Evolutionary conservation across 2,113 vertebrate genomes (phyloP).

Genomic region (Oxygymnocypris stewartii): DNA sequence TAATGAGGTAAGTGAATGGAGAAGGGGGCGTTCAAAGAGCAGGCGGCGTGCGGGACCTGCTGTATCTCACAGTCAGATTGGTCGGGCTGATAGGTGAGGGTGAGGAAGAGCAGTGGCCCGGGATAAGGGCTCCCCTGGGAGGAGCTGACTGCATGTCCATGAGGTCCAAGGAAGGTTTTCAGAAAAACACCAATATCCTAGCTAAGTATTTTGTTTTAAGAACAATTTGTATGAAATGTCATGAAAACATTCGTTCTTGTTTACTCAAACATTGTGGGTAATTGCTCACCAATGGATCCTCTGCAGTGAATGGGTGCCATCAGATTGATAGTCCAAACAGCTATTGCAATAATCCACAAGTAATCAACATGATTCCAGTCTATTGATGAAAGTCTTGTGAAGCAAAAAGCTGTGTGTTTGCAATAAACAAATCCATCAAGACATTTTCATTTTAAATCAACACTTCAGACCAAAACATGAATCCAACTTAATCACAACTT

Average conservation of each 20-base stretch:
- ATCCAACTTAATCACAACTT: neutral
- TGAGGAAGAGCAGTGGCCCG: slow-evolving; percentile 80
- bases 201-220: neutral
- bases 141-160: slow-evolving; percentile 20
- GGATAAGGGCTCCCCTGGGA: slow-evolving; percentile 73
- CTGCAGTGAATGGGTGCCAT: neutral
- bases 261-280: neutral
- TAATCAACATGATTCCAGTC: neutral
- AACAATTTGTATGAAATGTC: neutral
- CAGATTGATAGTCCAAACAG: neutral
- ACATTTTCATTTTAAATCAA: neutral
- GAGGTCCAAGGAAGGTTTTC: neutral
- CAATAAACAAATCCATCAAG: too few relatives aligned
- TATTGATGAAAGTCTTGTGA: neutral
- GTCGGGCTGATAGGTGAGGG: slow-evolving; percentile 85
- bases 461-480: neutral
- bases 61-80: slow-evolving; percentile 90
- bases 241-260: too few relatives aligned
- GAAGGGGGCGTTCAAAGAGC: slow-evolving; percentile 82
- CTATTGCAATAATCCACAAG: neutral
- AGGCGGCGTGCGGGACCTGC: slow-evolving; percentile 72
- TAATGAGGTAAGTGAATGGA: slow-evolving; percentile 89
- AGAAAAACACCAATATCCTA: neutral
- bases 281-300: neutral
- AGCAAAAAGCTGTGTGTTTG: neutral